Evolutionary conservation across 2,113 vertebrate species (phyloP).

Genomic region (Megalops atlanticus): DNA sequence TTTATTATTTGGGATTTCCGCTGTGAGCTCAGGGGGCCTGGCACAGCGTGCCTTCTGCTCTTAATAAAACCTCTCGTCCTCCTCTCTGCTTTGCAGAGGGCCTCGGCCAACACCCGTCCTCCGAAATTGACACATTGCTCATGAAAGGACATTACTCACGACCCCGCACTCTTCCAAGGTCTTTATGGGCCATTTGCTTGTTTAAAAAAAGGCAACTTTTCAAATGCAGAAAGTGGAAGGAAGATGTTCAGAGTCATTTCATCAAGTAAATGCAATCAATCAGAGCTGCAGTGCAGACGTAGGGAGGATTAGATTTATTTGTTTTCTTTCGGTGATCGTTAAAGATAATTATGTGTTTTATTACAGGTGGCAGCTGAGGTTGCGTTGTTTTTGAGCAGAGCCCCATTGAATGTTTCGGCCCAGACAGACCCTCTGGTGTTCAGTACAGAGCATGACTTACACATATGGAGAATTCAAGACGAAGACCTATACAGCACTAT

Average conservation of each 20-base stretch:
- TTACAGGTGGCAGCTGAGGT: too few relatives aligned
- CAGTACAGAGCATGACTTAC: too few relatives aligned
- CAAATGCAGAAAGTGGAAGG: neutral
- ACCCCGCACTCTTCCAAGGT: conserved; percentile 62
- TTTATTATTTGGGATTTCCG: conserved; percentile 66
- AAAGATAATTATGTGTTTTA: too few relatives aligned
- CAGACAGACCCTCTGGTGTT: too few relatives aligned
- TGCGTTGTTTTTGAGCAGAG: too few relatives aligned
- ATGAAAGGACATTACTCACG: conserved; percentile 73
- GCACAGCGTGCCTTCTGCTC: conserved; percentile 52
- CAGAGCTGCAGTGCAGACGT: neutral
- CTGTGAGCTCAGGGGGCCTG: conserved; percentile 49
- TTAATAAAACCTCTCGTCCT: conserved; percentile 48
- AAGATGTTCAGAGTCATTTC: neutral
- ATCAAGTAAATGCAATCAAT: neutral
- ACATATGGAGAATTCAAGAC: too few relatives aligned
- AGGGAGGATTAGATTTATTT: neutral
- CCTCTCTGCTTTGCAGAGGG: conserved; percentile 46
- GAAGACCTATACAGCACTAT: too few relatives aligned
- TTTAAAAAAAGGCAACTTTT: conserved; percentile 57
- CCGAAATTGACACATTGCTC: conserved; percentile 66
- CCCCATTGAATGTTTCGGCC: too few relatives aligned
- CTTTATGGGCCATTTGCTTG: conserved; percentile 67
- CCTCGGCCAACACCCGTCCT: conserved; percentile 64
- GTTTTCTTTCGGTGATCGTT: neutral